A percentile compares a stretch with the other conserved stretches of the same genome.
Evolutionary conservation across 2,113 vertebrate species (phyloP).

Genomic region (Setophaga coronata): DNA sequence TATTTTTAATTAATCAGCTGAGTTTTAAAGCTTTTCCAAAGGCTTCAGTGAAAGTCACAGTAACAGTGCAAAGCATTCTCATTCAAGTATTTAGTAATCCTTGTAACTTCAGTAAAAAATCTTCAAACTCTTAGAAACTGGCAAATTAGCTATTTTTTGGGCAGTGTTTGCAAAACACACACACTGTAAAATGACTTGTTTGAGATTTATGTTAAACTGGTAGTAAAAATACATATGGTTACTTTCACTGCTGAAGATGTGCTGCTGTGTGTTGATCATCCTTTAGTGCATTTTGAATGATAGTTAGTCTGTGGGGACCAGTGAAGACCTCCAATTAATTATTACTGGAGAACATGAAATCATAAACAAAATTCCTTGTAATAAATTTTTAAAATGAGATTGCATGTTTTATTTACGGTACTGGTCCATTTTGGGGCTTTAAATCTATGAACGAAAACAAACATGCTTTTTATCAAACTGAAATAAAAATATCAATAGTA

Average conservation of each 20-base stretch:
- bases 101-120: neutral
- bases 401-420: conserved; percentile 86
- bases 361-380: conserved; percentile 89
- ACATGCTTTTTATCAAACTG: conserved; percentile 76
- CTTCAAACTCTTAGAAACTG: neutral
- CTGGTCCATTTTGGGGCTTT: conserved; percentile 82
- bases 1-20: neutral
- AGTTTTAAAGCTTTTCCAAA: neutral
- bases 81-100: conserved; percentile 1
- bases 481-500: conserved; percentile 75
- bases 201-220: conserved; percentile 53
- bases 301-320: conserved; percentile 76
- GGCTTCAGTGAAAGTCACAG: neutral
- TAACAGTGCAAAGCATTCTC: neutral
- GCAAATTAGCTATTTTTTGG: conserved; percentile 9
- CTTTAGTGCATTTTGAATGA: conserved; percentile 77
- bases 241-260: conserved; percentile 54
- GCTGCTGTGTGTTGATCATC: conserved; percentile 71
- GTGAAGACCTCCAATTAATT: conserved; percentile 85
- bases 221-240: conserved; percentile 60
- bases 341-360: conserved; percentile 86
- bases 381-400: conserved; percentile 87
- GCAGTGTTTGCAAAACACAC: conserved; percentile 29
- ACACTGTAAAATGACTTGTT: conserved; percentile 5
- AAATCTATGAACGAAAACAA: conserved; percentile 82